phyloP scores from a whole-genome alignment of 2,797 vertebrate species.

The Gymnocypris eckloni region DNA sequence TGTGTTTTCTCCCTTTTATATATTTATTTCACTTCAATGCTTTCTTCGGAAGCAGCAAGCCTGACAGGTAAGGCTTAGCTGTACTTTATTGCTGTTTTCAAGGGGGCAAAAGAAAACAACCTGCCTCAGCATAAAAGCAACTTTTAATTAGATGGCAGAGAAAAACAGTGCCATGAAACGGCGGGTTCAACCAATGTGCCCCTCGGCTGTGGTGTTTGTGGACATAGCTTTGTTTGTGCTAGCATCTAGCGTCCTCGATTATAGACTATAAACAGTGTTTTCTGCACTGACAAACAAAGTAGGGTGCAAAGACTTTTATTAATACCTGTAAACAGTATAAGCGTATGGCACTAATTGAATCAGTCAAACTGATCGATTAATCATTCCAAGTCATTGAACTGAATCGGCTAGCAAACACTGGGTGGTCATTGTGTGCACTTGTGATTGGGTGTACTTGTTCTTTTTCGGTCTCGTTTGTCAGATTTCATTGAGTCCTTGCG shows the following conservation, averaged over 20 bases:
- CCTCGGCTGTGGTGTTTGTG: conserved; percentile 28
- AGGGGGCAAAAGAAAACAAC: conserved; percentile 61
- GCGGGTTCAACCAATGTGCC: conserved; percentile 49
- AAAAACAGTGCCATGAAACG: conserved; percentile 40
- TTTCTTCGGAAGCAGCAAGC: conserved; percentile 91
- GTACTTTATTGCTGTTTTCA: conserved; percentile 70
- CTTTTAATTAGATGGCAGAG: conserved; percentile 66
- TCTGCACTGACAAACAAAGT: neutral
- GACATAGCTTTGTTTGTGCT: conserved; percentile 25
- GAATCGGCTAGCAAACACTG: neutral
- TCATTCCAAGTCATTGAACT: neutral
- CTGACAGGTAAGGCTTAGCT: conserved; percentile 92
- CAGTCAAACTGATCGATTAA: neutral
- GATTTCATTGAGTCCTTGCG: conserved; percentile 23
- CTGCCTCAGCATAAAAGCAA: conserved; percentile 70
- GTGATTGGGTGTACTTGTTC: neutral
- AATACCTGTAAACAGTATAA: neutral
- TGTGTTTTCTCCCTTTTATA: conserved; percentile 75
- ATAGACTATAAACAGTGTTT: neutral
- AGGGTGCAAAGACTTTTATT: neutral
- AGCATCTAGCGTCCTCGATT: neutral
- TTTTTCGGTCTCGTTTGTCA: neutral
- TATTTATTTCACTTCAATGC: conserved; percentile 79
- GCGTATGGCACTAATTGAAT: neutral
- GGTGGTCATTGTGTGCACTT: neutral